Conservation (phyloP, 2,797 vertebrate species). For the Anguilla pacifica region DNA sequence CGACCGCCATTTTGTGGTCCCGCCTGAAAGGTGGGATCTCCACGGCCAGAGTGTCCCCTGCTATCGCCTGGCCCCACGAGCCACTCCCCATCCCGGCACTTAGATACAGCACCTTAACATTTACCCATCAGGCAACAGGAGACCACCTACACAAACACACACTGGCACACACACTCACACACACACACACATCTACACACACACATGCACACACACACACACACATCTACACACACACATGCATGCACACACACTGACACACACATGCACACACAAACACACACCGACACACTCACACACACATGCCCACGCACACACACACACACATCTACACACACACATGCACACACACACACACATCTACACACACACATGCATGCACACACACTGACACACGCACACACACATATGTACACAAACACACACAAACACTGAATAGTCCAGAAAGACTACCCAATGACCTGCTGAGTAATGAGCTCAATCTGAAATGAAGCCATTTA, state of each 20-base stretch:
- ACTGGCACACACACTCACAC: too few relatives aligned
- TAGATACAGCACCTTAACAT: neutral
- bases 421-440: neutral
- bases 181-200: too few relatives aligned
- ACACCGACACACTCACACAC: neutral
- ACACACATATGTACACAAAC: neutral
- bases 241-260: too few relatives aligned
- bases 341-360: neutral
- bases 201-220: too few relatives aligned
- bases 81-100: too few relatives aligned
- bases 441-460: too few relatives aligned
- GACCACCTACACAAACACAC: neutral
- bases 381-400: neutral
- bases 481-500: too few relatives aligned
- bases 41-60: too few relatives aligned
- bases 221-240: neutral
- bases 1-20: neutral
- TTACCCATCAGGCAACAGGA: neutral
- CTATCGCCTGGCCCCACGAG: too few relatives aligned
- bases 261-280: neutral
- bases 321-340: neutral
- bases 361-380: neutral
- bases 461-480: too few relatives aligned
- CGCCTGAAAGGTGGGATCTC: neutral
- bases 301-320: neutral